A percentile compares a stretch with the other conserved stretches of the same genome.
These are phyloP conservation scores for Hippocampus kuda DNA, from an alignment of 2,797 vertebrate genomes.

Conservation along the genomic window DNA sequence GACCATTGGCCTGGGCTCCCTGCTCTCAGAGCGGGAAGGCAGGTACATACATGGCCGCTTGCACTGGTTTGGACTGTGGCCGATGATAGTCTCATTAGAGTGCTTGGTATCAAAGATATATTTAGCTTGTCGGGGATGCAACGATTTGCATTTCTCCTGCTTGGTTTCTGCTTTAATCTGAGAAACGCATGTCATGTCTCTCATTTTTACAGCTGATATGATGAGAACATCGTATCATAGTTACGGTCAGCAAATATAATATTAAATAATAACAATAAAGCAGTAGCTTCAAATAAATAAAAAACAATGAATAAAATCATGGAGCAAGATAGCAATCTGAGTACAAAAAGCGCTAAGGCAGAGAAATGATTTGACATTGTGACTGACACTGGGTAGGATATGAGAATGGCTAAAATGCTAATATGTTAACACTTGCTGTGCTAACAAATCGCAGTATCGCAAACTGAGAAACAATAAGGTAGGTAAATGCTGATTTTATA, in stretches of 20 bases:
- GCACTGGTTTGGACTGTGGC: constrained; percentile 6
- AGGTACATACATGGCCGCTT: constrained; percentile 56
- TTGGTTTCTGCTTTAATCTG: constrained; percentile 32
- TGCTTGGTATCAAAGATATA: background rate
- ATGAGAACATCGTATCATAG: too few species aligned
- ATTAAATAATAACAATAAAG: too few species aligned
- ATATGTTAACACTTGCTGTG: background rate
- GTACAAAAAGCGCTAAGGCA: background rate
- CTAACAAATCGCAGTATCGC: background rate
- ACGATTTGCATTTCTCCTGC: constrained; percentile 22
- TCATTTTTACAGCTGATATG: too few species aligned
- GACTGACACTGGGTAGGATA: too few species aligned
- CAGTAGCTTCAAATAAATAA: too few species aligned
- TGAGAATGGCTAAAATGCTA: background rate
- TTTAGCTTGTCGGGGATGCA: constrained; percentile 10
- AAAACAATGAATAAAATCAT: too few species aligned
- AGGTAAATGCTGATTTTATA: too few species aligned
- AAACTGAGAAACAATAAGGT: too few species aligned
- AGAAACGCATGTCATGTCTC: constrained; percentile 10
- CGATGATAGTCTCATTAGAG: background rate
- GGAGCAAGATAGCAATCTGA: too few species aligned
- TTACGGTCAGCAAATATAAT: too few species aligned
- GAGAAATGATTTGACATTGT: background rate
- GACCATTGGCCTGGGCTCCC: constrained; percentile 64
- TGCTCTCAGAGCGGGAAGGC: constrained; percentile 62